phyloP scores from a whole-genome alignment of 2,113 vertebrate species.

The Gracilinanus agilis region DNA sequence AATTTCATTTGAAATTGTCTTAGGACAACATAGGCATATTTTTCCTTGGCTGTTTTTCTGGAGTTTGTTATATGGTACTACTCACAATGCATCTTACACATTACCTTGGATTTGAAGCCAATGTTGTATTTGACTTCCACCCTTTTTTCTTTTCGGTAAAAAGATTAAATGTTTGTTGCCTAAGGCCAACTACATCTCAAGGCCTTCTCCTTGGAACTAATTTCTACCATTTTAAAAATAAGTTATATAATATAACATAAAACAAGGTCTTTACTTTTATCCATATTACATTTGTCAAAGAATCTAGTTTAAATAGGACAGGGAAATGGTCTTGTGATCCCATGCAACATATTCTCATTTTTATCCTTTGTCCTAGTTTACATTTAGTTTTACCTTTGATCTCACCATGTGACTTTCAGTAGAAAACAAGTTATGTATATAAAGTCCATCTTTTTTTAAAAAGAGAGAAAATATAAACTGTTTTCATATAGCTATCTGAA shows the following conservation, averaged over 20 bases:
- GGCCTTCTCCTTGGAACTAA: not conserved
- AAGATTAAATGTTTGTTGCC: not conserved
- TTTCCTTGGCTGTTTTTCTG: not conserved
- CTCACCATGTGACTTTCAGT: not conserved
- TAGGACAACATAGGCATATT: not conserved
- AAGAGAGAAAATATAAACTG: not conserved
- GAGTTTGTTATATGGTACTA: not conserved
- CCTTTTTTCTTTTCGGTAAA: not conserved
- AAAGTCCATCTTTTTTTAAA: not conserved
- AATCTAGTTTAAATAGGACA: not conserved
- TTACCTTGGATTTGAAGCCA: not conserved
- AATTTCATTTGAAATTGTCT: not conserved
- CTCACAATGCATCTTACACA: not conserved
- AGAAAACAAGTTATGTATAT: not conserved
- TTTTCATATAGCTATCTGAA: not conserved
- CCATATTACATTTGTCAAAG: not conserved
- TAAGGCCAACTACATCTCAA: not conserved
- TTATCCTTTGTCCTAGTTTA: not conserved
- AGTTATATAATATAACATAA: not conserved
- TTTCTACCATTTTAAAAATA: not conserved
- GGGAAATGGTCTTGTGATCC: not conserved
- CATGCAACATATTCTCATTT: not conserved
- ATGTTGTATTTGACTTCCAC: not conserved
- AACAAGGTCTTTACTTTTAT: not conserved
- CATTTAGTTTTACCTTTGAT: not conserved